Percentiles rank a stretch among this genome's conserved stretches.
phyloP scores from a whole-genome alignment of 2,113 vertebrate species.

The Capreolus pygargus region DNA sequence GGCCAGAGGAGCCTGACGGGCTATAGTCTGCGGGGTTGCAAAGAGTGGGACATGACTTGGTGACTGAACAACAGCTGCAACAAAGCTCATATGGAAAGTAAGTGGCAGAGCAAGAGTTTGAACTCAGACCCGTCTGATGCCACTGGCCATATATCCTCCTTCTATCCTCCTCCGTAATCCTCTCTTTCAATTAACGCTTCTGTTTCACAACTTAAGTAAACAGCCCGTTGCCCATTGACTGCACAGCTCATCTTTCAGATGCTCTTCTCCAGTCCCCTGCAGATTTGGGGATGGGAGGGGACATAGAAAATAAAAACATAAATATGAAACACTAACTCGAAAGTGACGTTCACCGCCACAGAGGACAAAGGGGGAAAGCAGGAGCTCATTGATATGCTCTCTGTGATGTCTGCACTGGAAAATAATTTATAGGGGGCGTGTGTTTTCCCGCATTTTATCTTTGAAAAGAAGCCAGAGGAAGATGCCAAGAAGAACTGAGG shows the following conservation, averaged over 20 bases:
- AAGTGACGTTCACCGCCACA: conserved; percentile 57
- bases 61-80: background rate
- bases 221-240: background rate
- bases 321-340: conserved; percentile 62
- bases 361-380: conserved; percentile 63
- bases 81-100: background rate
- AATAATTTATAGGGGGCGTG: conserved; percentile 66
- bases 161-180: background rate
- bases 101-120: background rate
- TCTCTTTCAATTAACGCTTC: background rate
- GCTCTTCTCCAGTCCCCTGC: conserved; percentile 6
- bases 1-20: background rate
- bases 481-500: conserved; percentile 42
- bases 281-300: background rate
- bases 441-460: conserved; percentile 50
- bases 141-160: background rate
- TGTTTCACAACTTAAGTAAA: background rate
- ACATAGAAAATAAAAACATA: conserved; percentile 29
- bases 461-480: conserved; percentile 56
- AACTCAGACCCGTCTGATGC: background rate
- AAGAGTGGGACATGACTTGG: background rate
- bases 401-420: conserved; percentile 40
- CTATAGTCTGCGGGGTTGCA: background rate
- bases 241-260: background rate
- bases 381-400: background rate